A percentile compares a stretch with the other conserved stretches of the same genome.
Evolutionary conservation across 2,797 vertebrate genomes (phyloP).

Genomic region (Crocodylus rhombifer): DNA sequence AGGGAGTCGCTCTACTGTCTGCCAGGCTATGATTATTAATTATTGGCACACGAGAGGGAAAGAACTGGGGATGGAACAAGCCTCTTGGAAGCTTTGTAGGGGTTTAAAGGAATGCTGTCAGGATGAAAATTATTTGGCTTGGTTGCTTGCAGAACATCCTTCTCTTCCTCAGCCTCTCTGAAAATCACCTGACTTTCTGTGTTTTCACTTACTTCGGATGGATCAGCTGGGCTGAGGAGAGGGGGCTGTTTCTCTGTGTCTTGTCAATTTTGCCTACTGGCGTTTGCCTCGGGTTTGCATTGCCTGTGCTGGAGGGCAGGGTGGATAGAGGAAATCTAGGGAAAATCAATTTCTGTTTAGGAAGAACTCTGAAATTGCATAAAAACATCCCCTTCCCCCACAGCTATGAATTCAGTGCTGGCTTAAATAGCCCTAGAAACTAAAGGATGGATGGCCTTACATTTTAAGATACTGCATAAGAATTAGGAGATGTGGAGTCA

Average conservation of each 20-base stretch:
- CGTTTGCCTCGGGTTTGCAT: not conserved
- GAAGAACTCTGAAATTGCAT: not conserved
- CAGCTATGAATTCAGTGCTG: not conserved
- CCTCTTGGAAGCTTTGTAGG: not conserved
- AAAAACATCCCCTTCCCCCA: not conserved
- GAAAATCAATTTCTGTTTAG: not conserved
- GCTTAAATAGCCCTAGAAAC: not conserved
- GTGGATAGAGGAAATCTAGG: not conserved
- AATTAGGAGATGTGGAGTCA: not conserved
- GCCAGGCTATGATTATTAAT: constrained; percentile 45
- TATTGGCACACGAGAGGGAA: not conserved
- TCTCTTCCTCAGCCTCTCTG: not conserved
- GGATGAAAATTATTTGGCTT: constrained; percentile 57
- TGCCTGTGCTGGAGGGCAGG: not conserved
- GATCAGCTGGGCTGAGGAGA: not conserved
- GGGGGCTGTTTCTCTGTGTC: not conserved
- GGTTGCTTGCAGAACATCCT: constrained; percentile 15
- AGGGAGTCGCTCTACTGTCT: constrained; percentile 25
- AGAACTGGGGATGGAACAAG: constrained; percentile 4
- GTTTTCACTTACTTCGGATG: constrained; percentile 2
- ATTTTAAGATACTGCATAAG: not conserved
- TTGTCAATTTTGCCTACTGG: not conserved
- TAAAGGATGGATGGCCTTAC: not conserved
- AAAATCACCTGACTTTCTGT: not conserved
- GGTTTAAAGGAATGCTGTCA: constrained; percentile 33